phyloP scores from a whole-genome alignment of 1,140 invertebrate genomes.

The Battus philenor region DNA sequence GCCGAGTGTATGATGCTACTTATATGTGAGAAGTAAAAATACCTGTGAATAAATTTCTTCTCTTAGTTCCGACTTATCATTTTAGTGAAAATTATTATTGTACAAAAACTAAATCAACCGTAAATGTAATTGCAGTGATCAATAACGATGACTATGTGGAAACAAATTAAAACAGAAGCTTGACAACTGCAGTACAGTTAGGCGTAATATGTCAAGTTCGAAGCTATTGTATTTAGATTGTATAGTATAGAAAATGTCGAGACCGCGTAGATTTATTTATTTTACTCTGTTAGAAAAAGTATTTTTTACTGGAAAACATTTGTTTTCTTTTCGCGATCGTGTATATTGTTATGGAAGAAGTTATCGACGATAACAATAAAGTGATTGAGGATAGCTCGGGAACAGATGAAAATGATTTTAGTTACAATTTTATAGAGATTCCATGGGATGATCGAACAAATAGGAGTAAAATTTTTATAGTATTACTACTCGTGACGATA shows the following conservation, averaged over 20 bases:
- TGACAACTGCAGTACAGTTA: too few relatives aligned
- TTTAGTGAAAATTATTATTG: too few relatives aligned
- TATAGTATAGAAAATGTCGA: constrained; percentile 3
- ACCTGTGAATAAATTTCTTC: too few relatives aligned
- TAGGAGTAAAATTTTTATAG: constrained; percentile 47
- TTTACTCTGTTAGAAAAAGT: neutral
- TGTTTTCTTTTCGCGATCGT: neutral
- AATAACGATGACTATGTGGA: too few relatives aligned
- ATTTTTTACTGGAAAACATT: neutral
- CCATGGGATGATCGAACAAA: constrained; percentile 58
- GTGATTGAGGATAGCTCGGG: constrained; percentile 25
- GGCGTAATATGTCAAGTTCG: too few relatives aligned
- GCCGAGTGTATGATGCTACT: too few relatives aligned
- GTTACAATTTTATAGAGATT: constrained; percentile 47
- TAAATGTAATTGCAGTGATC: too few relatives aligned
- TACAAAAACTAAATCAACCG: too few relatives aligned
- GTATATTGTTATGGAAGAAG: constrained; percentile 21
- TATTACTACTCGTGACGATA: constrained; percentile 39
- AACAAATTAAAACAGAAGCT: too few relatives aligned
- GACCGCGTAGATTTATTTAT: constrained; percentile 6
- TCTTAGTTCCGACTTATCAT: too few relatives aligned
- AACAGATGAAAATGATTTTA: constrained; percentile 31
- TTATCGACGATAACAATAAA: constrained; percentile 38
- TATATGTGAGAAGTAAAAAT: too few relatives aligned
- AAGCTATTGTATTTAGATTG: too few relatives aligned